A percentile compares a stretch with the other conserved stretches of the same genome.
These are phyloP conservation scores for Ecliptopera silaceata DNA, from an alignment of 2,888 invertebrate genomes.

Conservation along the genomic window DNA sequence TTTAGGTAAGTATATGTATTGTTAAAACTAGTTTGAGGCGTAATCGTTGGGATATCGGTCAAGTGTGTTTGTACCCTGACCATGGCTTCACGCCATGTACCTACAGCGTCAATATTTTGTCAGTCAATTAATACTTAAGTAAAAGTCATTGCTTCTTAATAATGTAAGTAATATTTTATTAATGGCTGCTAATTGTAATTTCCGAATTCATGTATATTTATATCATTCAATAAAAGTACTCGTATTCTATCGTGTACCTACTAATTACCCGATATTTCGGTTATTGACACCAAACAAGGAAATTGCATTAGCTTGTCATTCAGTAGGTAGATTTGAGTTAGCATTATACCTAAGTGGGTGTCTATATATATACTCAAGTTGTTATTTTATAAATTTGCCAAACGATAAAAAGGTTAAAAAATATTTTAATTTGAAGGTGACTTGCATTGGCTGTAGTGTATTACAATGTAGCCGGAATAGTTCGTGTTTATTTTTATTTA, in stretches of 20 bases:
- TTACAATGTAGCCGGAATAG: constrained; percentile 30
- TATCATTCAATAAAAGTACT: not conserved
- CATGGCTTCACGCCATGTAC: no score
- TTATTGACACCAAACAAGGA: constrained; percentile 58
- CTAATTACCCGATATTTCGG: constrained; percentile 39
- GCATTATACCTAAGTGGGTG: constrained; percentile 30
- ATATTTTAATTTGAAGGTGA: constrained; percentile 46
- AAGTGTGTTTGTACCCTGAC: no score
- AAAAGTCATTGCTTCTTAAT: no score
- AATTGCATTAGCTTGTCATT: constrained; percentile 47
- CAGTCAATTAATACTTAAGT: no score
- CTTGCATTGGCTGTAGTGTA: constrained; percentile 34
- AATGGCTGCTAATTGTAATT: no score
- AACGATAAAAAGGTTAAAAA: constrained; percentile 43
- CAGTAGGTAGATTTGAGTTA: constrained; percentile 34
- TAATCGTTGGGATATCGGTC: no score
- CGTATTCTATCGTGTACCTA: not conserved
- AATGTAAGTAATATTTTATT: no score
- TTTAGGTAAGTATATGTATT: no score
- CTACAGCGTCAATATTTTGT: no score
- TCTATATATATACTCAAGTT: constrained; percentile 37
- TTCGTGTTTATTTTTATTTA: constrained; percentile 20
- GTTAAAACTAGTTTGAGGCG: no score
- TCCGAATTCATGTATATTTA: not conserved
- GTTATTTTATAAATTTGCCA: constrained; percentile 39